phyloP scores from a whole-genome alignment of 2,113 vertebrate species.

The Tragelaphus strepsiceros region DNA sequence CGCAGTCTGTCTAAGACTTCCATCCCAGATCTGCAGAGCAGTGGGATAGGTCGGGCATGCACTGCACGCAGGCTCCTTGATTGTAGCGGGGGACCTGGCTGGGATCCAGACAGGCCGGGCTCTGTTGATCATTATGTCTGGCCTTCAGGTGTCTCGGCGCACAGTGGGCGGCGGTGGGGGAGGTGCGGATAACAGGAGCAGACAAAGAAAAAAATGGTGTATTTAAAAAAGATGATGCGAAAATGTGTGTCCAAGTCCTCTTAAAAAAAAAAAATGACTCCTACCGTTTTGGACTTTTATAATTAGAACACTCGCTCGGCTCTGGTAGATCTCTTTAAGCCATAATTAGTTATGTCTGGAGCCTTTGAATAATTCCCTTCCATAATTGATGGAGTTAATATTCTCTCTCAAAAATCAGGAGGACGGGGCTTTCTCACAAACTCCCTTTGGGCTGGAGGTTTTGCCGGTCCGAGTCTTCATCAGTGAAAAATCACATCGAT shows the following conservation, averaged over 20 bases:
- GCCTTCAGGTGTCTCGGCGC: constrained; percentile 95
- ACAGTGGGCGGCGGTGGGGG: constrained; percentile 88
- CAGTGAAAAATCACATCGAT: constrained; percentile 21
- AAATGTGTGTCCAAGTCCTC: constrained; percentile 72
- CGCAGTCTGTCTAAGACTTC: constrained; percentile 80
- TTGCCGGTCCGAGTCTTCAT: constrained; percentile 62
- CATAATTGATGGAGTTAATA: constrained; percentile 78
- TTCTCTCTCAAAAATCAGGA: constrained; percentile 69
- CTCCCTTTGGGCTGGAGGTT: constrained; percentile 67
- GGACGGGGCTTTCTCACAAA: constrained; percentile 67
- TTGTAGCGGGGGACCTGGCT: constrained; percentile 84
- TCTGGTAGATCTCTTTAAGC: constrained; percentile 89
- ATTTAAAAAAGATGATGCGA: constrained; percentile 81
- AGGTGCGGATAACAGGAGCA: constrained; percentile 88
- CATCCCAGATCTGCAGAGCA: constrained; percentile 83
- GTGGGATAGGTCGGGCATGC: constrained; percentile 81
- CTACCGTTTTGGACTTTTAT: constrained; percentile 77
- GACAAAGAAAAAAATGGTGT: constrained; percentile 89
- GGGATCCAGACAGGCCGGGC: constrained; percentile 89
- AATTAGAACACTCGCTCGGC: constrained; percentile 81
- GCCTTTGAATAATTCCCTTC: constrained; percentile 85
- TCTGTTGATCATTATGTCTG: constrained; percentile 97
- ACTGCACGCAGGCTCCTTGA: constrained; percentile 85
- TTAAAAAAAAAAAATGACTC: constrained; percentile 79
- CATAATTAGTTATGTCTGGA: constrained; percentile 96